Conservation (phyloP, 1,140 invertebrate genomes). For the Ridgeia piscesae region DNA sequence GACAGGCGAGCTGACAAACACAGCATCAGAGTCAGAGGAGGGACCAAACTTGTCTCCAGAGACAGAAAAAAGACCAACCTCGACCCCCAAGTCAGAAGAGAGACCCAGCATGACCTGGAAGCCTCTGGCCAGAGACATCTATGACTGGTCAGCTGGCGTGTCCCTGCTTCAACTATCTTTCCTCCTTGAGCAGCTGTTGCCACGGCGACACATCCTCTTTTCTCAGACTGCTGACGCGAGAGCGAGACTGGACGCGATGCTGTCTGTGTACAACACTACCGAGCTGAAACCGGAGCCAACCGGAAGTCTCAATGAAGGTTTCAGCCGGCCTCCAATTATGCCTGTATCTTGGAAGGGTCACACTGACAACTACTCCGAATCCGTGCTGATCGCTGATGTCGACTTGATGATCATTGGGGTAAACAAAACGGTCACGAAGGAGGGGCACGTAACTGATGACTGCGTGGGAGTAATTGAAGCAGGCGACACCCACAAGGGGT, state of each 20-base stretch:
- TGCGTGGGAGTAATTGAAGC: neutral
- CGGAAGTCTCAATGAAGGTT: neutral
- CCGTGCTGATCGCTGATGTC: neutral
- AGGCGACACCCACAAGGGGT: neutral
- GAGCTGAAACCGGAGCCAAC: neutral
- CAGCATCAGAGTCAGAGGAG: neutral
- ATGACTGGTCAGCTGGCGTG: neutral
- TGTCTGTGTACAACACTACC: neutral
- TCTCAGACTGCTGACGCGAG: neutral
- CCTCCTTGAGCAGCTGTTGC: neutral
- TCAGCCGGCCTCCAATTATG: neutral
- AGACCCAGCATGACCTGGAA: neutral
- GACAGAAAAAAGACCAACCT: neutral
- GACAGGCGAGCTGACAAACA: neutral
- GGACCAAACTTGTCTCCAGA: neutral
- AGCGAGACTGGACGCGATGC: neutral
- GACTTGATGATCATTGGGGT: neutral
- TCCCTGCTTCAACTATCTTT: conserved; percentile 8
- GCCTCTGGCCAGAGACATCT: neutral
- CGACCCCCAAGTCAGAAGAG: neutral
- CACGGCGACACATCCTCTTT: neutral
- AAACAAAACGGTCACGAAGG: neutral
- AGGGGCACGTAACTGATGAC: neutral
- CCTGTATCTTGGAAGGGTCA: neutral
- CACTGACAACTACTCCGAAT: neutral